These are phyloP conservation scores for Chouioia cunea DNA, from an alignment of 2,888 invertebrate species.

Conservation along the genomic window DNA sequence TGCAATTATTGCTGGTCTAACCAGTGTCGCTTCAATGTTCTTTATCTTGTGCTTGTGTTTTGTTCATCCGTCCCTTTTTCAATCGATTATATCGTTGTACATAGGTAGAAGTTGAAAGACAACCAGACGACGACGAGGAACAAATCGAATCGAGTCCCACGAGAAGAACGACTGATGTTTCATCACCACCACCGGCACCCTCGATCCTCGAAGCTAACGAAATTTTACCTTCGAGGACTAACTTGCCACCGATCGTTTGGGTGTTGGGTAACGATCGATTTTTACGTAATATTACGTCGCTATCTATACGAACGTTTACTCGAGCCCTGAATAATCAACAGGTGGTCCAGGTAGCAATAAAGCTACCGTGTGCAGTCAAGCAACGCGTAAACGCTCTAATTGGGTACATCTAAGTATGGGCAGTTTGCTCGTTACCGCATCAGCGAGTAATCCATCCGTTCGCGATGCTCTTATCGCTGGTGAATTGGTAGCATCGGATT, in stretches of 20 bases:
- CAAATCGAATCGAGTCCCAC: constrained; percentile 2
- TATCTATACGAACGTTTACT: too few species aligned
- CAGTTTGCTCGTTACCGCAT: constrained; percentile 80
- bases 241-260: constrained; percentile 69
- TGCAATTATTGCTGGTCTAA: not conserved
- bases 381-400: constrained; percentile 77
- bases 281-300: too few species aligned
- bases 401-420: constrained; percentile 87
- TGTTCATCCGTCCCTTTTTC: not conserved
- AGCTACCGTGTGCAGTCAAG: constrained; percentile 81
- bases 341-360: constrained; percentile 95
- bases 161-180: not conserved
- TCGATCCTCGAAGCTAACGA: not conserved
- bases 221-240: constrained; percentile 54
- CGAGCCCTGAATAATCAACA: constrained; percentile 53
- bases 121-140: constrained; percentile 10
- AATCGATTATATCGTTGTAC: too few species aligned
- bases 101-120: constrained; percentile 63
- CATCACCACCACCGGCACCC: not conserved
- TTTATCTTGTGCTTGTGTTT: not conserved
- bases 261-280: constrained; percentile 67
- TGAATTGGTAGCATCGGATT: constrained; percentile 84
- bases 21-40: not conserved
- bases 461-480: constrained; percentile 81
- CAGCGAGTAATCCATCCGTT: constrained; percentile 77